A percentile compares a stretch with the other conserved stretches of the same genome.
These are phyloP conservation scores for Keiferia lycopersicella DNA, from an alignment of 2,888 invertebrate genomes.

Conservation along the genomic window DNA sequence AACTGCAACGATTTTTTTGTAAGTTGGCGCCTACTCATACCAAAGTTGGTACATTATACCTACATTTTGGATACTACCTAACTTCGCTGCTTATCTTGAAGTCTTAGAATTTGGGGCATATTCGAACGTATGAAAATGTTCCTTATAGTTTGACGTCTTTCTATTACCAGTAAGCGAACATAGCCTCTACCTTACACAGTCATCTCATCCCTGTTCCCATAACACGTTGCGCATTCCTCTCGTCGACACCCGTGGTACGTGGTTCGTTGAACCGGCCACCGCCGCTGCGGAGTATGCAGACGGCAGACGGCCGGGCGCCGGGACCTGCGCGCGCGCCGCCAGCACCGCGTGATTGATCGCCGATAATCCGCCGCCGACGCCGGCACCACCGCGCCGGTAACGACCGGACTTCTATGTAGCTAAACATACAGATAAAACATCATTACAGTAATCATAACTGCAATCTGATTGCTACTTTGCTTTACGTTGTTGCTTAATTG, in stretches of 20 bases:
- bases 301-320: conserved; percentile 19
- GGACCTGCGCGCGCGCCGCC: background rate
- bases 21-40: too few species aligned
- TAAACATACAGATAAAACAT: background rate
- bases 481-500: too few species aligned
- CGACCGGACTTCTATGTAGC: background rate
- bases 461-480: too few species aligned
- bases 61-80: too few species aligned
- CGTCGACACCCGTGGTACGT: background rate
- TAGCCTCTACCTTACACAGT: background rate
- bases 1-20: too few species aligned
- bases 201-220: too few species aligned
- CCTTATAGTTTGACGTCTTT: too few species aligned
- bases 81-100: too few species aligned
- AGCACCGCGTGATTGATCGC: conserved; percentile 15
- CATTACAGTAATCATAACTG: background rate
- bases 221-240: background rate
- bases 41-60: too few species aligned
- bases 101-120: too few species aligned
- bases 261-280: conserved; percentile 3
- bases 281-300: background rate
- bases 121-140: too few species aligned
- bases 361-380: conserved; percentile 16
- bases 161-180: too few species aligned
- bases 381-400: conserved; percentile 1